phyloP scores from a whole-genome alignment of 2,113 vertebrate genomes.

The Etia nguti region DNA sequence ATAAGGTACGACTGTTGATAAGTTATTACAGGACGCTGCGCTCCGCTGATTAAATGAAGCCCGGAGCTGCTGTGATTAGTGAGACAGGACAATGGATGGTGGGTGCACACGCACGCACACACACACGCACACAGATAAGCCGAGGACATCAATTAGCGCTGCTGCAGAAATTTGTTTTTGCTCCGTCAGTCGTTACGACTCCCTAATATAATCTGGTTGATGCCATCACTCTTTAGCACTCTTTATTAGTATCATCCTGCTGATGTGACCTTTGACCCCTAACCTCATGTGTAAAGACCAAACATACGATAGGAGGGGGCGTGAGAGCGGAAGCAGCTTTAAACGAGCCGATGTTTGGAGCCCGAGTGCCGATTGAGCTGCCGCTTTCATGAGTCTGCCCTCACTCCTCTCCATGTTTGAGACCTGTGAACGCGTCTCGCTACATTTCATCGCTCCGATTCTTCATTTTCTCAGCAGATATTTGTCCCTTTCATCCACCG shows the following conservation, averaged over 20 bases:
- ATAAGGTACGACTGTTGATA: conserved; percentile 32
- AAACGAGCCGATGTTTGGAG: neutral
- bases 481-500: neutral
- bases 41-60: conserved; percentile 47
- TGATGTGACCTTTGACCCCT: neutral
- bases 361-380: neutral
- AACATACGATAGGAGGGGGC: neutral
- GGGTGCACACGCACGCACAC: neutral
- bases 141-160: neutral
- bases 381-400: neutral
- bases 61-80: conserved; percentile 45
- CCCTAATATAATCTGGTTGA: neutral
- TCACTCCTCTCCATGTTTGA: neutral
- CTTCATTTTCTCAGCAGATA: neutral
- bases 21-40: conserved; percentile 36
- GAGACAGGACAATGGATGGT: conserved; percentile 49
- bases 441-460: accelerated
- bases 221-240: neutral
- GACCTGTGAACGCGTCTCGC: neutral
- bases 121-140: neutral
- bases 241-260: neutral
- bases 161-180: conserved; percentile 4
- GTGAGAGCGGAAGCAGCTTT: neutral
- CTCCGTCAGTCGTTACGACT: neutral
- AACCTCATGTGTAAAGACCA: neutral